A percentile compares a stretch with the other conserved stretches of the same genome.
Evolutionary conservation across 2,113 vertebrate genomes (phyloP).

Genomic region (Phrynosoma platyrhinos): DNA sequence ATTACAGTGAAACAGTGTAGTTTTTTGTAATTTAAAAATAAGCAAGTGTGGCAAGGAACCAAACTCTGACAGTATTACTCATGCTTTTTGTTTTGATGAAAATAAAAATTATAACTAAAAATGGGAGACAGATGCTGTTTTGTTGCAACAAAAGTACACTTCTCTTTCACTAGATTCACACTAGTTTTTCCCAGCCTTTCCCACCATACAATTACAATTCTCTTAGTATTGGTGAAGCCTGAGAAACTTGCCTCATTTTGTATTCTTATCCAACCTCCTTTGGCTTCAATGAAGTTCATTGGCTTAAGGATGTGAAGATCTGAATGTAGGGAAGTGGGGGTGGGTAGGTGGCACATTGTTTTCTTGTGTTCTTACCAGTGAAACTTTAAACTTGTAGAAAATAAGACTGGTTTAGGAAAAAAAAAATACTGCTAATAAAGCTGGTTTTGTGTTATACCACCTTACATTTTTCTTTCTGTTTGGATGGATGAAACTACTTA

Average conservation of each 20-base stretch:
- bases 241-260: slow-evolving; percentile 1
- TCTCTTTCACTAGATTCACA: slow-evolving; percentile 12
- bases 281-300: neutral
- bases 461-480: slow-evolving; percentile 15
- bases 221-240: neutral
- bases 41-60: neutral
- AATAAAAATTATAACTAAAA: neutral
- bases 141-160: neutral
- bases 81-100: slow-evolving; percentile 9
- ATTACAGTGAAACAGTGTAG: neutral
- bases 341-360: slow-evolving; percentile 5
- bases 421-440: neutral
- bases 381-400: slow-evolving; percentile 1
- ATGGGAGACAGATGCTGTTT: neutral
- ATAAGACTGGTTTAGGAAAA: neutral
- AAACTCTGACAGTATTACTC: neutral
- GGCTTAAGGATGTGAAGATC: slow-evolving; percentile 7
- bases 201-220: slow-evolving; percentile 35
- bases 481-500: slow-evolving; percentile 45
- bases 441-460: neutral
- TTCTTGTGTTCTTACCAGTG: neutral
- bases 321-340: slow-evolving; percentile 7
- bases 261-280: slow-evolving; percentile 8
- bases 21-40: neutral
- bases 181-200: neutral